Conservation (phyloP, 2,888 invertebrate species). For the Notodonta ziczac region DNA sequence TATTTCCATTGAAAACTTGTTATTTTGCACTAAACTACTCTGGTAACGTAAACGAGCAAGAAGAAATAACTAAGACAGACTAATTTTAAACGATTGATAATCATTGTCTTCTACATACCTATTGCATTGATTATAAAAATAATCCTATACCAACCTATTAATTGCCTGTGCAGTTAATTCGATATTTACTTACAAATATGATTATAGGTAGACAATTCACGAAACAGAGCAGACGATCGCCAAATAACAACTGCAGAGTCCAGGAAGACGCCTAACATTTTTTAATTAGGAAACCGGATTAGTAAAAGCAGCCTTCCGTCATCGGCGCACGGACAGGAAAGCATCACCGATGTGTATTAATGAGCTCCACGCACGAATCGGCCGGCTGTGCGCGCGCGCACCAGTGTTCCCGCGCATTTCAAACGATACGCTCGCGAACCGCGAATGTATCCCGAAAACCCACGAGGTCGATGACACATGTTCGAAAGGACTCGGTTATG, state of each 20-base stretch:
- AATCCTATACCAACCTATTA: no score
- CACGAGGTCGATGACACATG: constrained; percentile 61
- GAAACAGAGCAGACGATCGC: constrained; percentile 24
- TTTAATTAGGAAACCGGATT: constrained; percentile 81
- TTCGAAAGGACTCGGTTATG: constrained; percentile 35
- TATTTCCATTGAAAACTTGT: neutral
- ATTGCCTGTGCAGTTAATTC: neutral
- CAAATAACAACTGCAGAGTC: constrained; percentile 29
- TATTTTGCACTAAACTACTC: no score
- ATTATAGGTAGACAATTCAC: constrained; percentile 26
- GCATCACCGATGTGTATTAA: constrained; percentile 78
- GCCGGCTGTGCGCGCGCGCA: constrained; percentile 60
- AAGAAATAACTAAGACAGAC: no score
- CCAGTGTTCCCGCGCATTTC: constrained; percentile 74
- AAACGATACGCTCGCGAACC: constrained; percentile 63
- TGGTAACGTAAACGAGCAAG: no score
- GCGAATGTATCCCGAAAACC: constrained; percentile 48
- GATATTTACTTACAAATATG: neutral
- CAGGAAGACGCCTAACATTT: constrained; percentile 54
- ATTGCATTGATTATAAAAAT: no score
- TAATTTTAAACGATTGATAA: no score
- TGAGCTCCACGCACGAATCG: constrained; percentile 71
- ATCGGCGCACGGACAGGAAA: constrained; percentile 73
- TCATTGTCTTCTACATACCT: no score
- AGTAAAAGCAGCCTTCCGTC: constrained; percentile 82